Base-by-base conservation (phyloP, 2,797 vertebrate genomes). In the Schizothorax lantsangensis region DNA sequence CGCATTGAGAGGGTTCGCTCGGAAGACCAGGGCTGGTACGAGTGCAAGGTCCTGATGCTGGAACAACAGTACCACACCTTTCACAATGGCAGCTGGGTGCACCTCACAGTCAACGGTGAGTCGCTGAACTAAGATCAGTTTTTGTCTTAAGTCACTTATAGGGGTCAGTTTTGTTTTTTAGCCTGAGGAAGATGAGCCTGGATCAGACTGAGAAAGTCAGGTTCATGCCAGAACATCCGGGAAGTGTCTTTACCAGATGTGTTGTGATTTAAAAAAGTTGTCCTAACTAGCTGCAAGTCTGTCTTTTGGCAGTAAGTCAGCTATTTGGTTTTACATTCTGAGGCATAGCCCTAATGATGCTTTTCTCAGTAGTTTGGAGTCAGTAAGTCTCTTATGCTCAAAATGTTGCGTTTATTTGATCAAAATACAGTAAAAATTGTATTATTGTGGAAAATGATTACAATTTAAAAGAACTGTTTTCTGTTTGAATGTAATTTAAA, bases 21-120 rank as follows among this genome's bases (percentile, higher is more conserved):
- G 0, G 98, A 99, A 91, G 98, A 99, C 95, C 98, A 99, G 93
- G 98, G 98, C 94, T 99, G 98, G 98, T 99, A 98, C 68, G 98
- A 99, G 94, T 99, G 98, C 92, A 99, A 98, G 94, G 98, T 99
- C 90, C 97, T 99, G 94, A 97, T 99, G 97, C 94, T 99, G 95
- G 97, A 98, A 92, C 97, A 99, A 94, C 98, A 99, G 92, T 98
- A 97, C 90, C 96, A 99, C 94, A 98, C 97, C 92, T 99, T 99
- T 93, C 97, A 98, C 95, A 99, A 99, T 0, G 98, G 98, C 95
- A 99, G 97, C 96, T 99, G 98, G 98, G 98, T 98, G 85, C 97
- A 99, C 90, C 97, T 99, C 90, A 99, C 97, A 2, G 97, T 99
- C 93, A 98, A 98, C 0, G 98, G 98, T 99, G 92, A 94, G 97